Evolutionary conservation across 2,113 vertebrate species (phyloP), one percentile per base, ranked within the genome.

Genomic region (Planiliza haematocheilus): DNA sequence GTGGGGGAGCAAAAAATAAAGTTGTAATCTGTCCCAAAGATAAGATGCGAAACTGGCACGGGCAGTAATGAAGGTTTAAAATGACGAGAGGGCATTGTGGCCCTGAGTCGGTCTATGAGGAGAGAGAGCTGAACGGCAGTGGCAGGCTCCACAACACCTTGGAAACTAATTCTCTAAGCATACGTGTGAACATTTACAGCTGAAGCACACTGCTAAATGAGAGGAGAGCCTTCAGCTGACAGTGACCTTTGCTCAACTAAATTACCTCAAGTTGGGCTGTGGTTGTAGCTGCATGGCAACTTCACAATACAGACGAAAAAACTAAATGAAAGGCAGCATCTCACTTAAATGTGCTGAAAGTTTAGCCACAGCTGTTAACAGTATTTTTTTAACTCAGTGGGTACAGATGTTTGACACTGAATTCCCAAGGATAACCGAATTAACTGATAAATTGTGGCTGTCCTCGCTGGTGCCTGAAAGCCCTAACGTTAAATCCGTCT

Each of bases 11-110:
- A 20, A 8, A 52, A 13, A 41, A 16, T 4, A 52, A 13, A 41
- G 21, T 4, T 20, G 21, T 70, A 43, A 66, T 66, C 49, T 53
- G 11, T 43, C 49, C 63, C 51, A 66, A 62, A 14, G 42, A 58
- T 8, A 13, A 77, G 21, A 69, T 50, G 12, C 18, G 20, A 21
- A 18, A 50, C 12, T 3, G 34, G 24, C 42, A 60, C 51, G 48
- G 21, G 38, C 17, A 20, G 30, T 46, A 18, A 21, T 68, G 56
- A 8, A 53, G 39, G 34, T 42, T 59, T 17, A 66, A 53, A 66
- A 18, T 36, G 12, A 46, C 20, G 20, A 43, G 13, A 57, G 42
- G 63, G n/a, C 38, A 53, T 49, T 18, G 63, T 53, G 38, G 61
- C 39, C 50, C 10, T 53, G 21, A 53, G 2, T 52, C 37, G 13